Evolutionary conservation across 2,113 vertebrate species (phyloP).

Genomic region (Galbula dea): DNA sequence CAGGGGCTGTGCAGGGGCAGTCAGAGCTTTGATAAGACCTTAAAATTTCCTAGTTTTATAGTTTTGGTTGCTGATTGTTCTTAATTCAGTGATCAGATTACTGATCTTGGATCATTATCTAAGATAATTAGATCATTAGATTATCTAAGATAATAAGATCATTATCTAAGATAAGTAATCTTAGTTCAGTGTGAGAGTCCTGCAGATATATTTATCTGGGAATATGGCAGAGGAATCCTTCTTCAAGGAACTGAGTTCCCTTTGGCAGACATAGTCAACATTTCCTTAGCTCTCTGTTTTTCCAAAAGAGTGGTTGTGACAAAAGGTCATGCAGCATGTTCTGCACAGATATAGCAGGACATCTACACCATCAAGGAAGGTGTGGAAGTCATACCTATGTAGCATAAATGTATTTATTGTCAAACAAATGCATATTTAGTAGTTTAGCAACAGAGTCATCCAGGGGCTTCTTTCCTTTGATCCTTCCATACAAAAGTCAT

Average conservation of each 20-base stretch:
- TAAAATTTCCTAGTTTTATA: not conserved
- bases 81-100: no score
- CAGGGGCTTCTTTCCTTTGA: not conserved
- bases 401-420: not conserved
- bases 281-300: not conserved
- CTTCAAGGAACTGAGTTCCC: not conserved
- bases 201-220: not conserved
- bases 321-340: not conserved
- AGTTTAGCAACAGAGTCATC: not conserved
- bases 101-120: no score
- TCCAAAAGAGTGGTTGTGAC: not conserved
- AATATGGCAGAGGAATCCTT: not conserved
- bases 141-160: no score
- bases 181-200: not conserved
- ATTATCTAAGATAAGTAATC: no score
- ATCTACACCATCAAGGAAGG: not conserved
- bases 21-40: not conserved
- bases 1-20: not conserved
- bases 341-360: not conserved
- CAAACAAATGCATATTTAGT: not conserved
- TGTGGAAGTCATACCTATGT: not conserved
- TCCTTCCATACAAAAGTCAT: not conserved
- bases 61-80: not conserved
- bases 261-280: not conserved
- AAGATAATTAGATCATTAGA: no score